Evolutionary conservation across 2,888 invertebrate species (phyloP).

Genomic region (Microctonus aethiopoides): DNA sequence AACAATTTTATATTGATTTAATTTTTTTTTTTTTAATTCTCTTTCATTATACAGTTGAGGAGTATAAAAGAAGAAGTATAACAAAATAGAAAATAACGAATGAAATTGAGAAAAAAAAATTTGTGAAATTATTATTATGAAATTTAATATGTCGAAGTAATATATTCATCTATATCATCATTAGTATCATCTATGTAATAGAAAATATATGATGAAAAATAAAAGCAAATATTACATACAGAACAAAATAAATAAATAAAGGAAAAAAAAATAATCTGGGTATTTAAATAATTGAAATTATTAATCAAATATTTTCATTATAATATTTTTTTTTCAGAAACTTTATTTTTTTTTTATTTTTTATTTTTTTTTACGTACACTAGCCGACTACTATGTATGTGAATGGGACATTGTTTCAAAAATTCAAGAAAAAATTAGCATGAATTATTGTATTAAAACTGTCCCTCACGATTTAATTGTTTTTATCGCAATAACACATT

Average conservation of each 20-base stretch:
- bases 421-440: slow-evolving; percentile 39
- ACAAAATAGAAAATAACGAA: no score
- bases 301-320: slow-evolving; percentile 2
- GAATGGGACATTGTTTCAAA: slow-evolving; percentile 46
- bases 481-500: slow-evolving; percentile 7
- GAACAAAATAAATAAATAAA: background rate
- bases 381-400: slow-evolving; percentile 66
- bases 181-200: slow-evolving; percentile 40
- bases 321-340: slow-evolving; percentile 64
- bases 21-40: background rate
- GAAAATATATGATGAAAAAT: slow-evolving; percentile 35
- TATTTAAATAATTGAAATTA: slow-evolving; percentile 1
- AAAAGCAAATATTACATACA: slow-evolving; percentile 18
- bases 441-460: background rate
- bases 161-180: slow-evolving; percentile 49
- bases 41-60: background rate
- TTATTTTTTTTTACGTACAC: slow-evolving; percentile 61
- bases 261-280: no score
- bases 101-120: background rate
- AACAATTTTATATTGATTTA: slow-evolving; percentile 33
- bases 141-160: slow-evolving; percentile 37
- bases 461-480: background rate
- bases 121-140: background rate
- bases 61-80: background rate
- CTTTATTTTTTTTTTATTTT: slow-evolving; percentile 67